Evolutionary conservation across 2,113 vertebrate genomes (phyloP).

Genomic region (Mus spicilegus): DNA sequence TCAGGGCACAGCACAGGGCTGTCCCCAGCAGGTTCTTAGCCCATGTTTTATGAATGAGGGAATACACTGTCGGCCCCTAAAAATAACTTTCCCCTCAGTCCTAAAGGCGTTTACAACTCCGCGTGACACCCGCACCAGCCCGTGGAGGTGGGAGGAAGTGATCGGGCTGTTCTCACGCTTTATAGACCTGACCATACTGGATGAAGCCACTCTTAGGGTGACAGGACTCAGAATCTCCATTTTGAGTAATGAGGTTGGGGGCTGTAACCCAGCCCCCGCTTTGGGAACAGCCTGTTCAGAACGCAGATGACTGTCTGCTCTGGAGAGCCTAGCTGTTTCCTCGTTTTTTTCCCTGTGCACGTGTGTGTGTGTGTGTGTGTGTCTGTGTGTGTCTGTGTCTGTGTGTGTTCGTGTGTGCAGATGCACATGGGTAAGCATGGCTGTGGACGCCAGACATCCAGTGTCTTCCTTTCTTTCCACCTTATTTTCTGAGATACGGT

Average conservation of each 20-base stretch:
- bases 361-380: not conserved
- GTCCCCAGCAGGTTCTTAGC: not conserved
- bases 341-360: not conserved
- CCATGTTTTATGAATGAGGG: slow-evolving; percentile 63
- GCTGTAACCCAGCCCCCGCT: not conserved
- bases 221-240: not conserved
- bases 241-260: not conserved
- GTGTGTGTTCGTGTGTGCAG: not conserved
- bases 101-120: slow-evolving; percentile 68
- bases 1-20: not conserved
- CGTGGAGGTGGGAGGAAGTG: slow-evolving; percentile 68
- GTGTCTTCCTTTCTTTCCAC: not conserved
- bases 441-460: not conserved
- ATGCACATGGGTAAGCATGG: not conserved
- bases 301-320: slow-evolving; percentile 9
- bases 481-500: not conserved
- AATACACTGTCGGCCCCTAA: slow-evolving; percentile 55
- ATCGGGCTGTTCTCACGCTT: slow-evolving; percentile 51
- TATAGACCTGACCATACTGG: not conserved
- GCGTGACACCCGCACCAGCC: slow-evolving; percentile 64
- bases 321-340: slow-evolving; percentile 9
- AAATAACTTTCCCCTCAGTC: slow-evolving; percentile 70
- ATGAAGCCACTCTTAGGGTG: not conserved
- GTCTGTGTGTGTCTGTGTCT: not conserved
- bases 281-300: not conserved